A percentile compares a stretch with the other conserved stretches of the same genome.
These are phyloP conservation scores for Polia nebulosa DNA, from an alignment of 2,888 invertebrate species.

Conservation along the genomic window DNA sequence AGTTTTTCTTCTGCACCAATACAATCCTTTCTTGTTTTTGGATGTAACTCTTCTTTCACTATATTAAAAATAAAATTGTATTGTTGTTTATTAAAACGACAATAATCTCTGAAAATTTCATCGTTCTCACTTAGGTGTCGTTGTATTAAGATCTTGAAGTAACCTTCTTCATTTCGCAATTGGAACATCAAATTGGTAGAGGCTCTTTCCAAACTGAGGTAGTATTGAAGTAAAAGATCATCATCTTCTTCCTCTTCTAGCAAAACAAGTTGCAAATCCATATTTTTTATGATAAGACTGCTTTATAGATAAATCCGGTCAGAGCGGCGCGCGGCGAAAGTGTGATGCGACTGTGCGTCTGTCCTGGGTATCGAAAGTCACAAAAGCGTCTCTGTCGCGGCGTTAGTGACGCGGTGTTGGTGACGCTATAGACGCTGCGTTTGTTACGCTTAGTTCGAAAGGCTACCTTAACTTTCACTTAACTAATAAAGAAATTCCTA, in stretches of 20 bases:
- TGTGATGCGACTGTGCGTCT: slow-evolving; percentile 7
- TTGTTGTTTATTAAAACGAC: slow-evolving; percentile 25
- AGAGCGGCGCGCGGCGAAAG: background rate
- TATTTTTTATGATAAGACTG: background rate
- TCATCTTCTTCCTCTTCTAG: slow-evolving; percentile 4
- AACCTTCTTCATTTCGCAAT: slow-evolving; percentile 18
- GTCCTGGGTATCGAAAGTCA: slow-evolving; percentile 4
- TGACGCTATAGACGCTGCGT: slow-evolving; percentile 1
- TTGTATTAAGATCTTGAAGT: slow-evolving; percentile 26
- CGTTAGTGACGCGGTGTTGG: slow-evolving; percentile 6
- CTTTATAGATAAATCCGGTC: background rate
- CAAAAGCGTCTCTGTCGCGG: slow-evolving; percentile 11
- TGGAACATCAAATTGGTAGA: slow-evolving; percentile 21
- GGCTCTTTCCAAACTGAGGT: slow-evolving; percentile 21
- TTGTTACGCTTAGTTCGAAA: background rate
- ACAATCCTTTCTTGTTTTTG: slow-evolving; percentile 14
- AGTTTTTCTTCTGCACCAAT: slow-evolving; percentile 18
- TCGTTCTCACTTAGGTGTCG: slow-evolving; percentile 20
- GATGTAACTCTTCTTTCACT: slow-evolving; percentile 19
- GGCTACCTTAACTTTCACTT: no score
- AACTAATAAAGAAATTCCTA: no score
- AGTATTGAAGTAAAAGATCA: slow-evolving; percentile 11
- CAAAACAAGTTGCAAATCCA: slow-evolving; percentile 3
- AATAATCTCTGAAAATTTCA: slow-evolving; percentile 20
- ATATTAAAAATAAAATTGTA: slow-evolving; percentile 14